Percentiles rank a stretch among this genome's conserved stretches.
Conservation (phyloP, 2,797 vertebrate species). For the Cheirogaleus major region DNA sequence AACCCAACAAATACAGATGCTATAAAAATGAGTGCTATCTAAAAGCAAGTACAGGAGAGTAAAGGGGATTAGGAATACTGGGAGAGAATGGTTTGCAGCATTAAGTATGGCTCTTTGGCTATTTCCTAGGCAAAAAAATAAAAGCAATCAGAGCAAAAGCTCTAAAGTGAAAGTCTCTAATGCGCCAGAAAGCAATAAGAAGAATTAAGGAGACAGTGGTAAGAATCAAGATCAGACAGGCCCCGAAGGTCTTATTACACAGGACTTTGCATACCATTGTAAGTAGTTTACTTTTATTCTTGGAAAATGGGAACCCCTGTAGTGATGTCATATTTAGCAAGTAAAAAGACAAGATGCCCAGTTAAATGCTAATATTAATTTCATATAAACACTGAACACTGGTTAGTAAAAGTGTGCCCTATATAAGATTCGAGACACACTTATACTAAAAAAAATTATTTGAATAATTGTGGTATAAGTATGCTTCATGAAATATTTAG, state of each 20-base stretch:
- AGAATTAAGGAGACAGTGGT: neutral
- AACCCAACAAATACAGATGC: neutral
- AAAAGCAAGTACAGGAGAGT: neutral
- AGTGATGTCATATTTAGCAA: neutral
- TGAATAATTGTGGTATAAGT: neutral
- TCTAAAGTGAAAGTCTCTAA: neutral
- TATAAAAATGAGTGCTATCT: neutral
- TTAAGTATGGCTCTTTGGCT: neutral
- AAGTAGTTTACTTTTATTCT: neutral
- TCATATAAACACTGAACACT: neutral
- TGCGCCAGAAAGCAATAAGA: neutral
- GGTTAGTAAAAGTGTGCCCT: neutral
- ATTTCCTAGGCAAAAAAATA: neutral
- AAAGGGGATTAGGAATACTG: neutral
- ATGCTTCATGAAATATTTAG: neutral
- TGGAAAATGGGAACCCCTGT: neutral
- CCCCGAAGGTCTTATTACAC: neutral
- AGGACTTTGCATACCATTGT: neutral
- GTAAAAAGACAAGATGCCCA: neutral
- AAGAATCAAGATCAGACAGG: neutral
- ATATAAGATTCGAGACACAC: neutral
- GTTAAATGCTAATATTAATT: neutral
- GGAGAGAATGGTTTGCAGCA: neutral
- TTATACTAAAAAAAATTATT: neutral
- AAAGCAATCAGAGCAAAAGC: neutral